Base-by-base conservation (phyloP, 2,113 vertebrate genomes). In the Hylia prasina region DNA sequence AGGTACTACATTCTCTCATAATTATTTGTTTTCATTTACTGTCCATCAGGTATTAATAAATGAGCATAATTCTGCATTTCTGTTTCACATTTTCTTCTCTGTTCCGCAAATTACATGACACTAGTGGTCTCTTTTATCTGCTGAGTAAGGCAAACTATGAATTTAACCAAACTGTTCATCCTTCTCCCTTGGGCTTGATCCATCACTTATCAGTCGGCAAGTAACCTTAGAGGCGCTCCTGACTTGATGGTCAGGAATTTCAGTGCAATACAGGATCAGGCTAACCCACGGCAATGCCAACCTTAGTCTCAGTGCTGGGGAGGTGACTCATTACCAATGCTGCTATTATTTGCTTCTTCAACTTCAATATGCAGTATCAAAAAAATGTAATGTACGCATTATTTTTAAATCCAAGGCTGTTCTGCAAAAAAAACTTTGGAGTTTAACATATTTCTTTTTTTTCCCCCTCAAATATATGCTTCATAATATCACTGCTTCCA, bases 321-420 rank as follows among this genome's bases (percentile, higher is more conserved):
- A 30, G 3, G 8, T n/a, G 56, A 44, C 56, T 68, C 0, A 0
- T 15, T 47, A 23, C 30, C 7, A 5, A 1, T 18, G 15, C 35
- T 64, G 23, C 54, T 31, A 1, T 50, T 57, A 6, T 23, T 48
- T 22, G 17, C 47, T 71, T 94, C 60, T 68, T 40, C 42, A 61
- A 9, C 39, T 65, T 23, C 8, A 70, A 61, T 35, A 13, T 5
- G 17, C 35, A 70, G 3, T 13, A n/a, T n/a, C 15, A 37, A 94
- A 72, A 78, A 44, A 45, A 40, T 2, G 10, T 22, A 54, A 33
- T 22, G 14, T 4, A 76, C 10, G 5, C 42, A 31, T 81, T 88
- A 13, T 71, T 85, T 88, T 85, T 69, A 93, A 88, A 82, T 42
- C 11, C 22, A 15, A n/a, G 25, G 14, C n/a, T 72, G 28, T 71